Base-by-base conservation (phyloP, 2,888 invertebrate genomes). In the Ctena decussata region DNA sequence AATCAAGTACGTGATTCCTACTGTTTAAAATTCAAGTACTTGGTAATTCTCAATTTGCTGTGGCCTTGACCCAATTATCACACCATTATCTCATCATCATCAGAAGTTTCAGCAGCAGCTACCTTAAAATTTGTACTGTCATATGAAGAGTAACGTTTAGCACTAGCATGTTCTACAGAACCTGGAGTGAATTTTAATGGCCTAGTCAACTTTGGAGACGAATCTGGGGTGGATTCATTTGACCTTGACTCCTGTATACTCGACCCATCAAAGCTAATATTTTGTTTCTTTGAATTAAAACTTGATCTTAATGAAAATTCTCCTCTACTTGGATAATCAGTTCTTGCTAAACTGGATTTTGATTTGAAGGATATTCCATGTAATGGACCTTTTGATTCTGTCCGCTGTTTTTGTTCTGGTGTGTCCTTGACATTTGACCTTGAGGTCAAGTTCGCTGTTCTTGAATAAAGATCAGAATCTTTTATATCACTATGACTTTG, bases 361-460 rank as follows among this genome's bases (percentile, higher is more conserved):
- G 60, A 30, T 60, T 60, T 60, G 60, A 60, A 60, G 11, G 60
- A 60, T 27, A 60, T 60, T 24, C 60, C 60, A 30, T 60, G 60
- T 30, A 60, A 60, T 18, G 27, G 24, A 30, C 60, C 60, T 60
- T 60, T 60, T 60, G 60, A 60, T 60, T 60, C 60, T 60, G 60
- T 60, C 30, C 18, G 60, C 60, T 60, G 60, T 60, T 60, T 60
- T 60, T 60, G 60, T 60, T 60, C 60, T 30, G 60, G 60, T 24
- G 60, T 60, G 30, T 60, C 30, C 30, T 60, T 60, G 60, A 60
- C 30, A 27, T 60, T 18, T 60, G 60, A 60, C 49, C 49, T 49
- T 49, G 11, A 21, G 49, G 11, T 11, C 18, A 49, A 49, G 30
- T 3, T 30, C 21, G 8, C 30, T 60, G 60, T 18, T 21, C 60